Evolutionary conservation across 1,140 invertebrate species (phyloP).

Genomic region (Vollenhovia emeryi): DNA sequence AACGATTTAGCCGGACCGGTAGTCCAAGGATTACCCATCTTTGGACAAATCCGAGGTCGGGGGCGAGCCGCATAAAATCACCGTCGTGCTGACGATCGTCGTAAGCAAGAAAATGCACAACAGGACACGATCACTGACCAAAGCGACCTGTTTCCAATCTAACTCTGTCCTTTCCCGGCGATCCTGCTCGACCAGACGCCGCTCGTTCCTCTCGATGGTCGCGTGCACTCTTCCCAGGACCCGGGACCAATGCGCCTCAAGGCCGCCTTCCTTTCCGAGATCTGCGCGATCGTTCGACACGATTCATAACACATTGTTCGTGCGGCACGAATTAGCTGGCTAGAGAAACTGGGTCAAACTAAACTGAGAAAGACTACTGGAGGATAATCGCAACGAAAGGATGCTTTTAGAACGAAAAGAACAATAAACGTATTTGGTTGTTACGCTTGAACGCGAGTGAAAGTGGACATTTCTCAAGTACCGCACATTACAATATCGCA

Average conservation of each 20-base stretch:
- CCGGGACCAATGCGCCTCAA: slow-evolving; percentile 88
- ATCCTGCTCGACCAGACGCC: slow-evolving; percentile 89
- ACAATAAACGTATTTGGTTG: neutral
- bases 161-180: slow-evolving; percentile 88
- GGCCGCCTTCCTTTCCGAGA: slow-evolving; percentile 82
- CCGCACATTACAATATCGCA: neutral
- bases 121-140: slow-evolving; percentile 89
- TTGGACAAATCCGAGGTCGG: slow-evolving; percentile 62
- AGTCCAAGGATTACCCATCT: slow-evolving; percentile 53
- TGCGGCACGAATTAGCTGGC: neutral
- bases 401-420: neutral
- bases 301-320: slow-evolving; percentile 16
- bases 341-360: neutral
- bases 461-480: neutral
- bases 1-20: neutral
- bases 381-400: neutral
- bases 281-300: slow-evolving; percentile 54
- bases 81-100: slow-evolving; percentile 88
- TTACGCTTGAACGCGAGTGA: neutral
- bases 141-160: slow-evolving; percentile 92
- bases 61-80: slow-evolving; percentile 88
- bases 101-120: slow-evolving; percentile 89
- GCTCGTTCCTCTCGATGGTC: slow-evolving; percentile 90
- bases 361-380: neutral
- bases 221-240: slow-evolving; percentile 89